Evolutionary conservation across 2,113 vertebrate species (phyloP).

Genomic region (Phrynosoma blainvillii): DNA sequence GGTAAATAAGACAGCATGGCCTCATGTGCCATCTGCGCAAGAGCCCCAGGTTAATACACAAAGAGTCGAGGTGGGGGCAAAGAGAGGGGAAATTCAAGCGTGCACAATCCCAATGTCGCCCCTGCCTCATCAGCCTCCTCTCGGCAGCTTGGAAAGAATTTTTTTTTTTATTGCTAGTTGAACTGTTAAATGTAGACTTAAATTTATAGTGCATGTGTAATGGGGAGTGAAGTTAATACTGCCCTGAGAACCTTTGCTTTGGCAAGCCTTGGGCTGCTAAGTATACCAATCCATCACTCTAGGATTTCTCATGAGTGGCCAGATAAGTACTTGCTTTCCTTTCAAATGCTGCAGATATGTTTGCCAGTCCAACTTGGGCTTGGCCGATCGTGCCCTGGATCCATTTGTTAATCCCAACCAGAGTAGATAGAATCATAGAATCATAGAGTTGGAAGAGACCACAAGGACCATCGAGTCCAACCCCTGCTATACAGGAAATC

Average conservation of each 20-base stretch:
- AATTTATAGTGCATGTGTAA: constrained; percentile 26
- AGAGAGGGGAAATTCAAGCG: background rate
- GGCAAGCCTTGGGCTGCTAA: background rate
- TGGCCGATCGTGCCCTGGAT: background rate
- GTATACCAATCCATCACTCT: constrained; percentile 8
- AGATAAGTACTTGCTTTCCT: background rate
- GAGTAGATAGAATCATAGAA: too few relatives aligned
- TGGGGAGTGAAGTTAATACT: constrained; percentile 19
- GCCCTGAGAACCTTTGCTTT: constrained; percentile 25
- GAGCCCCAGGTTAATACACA: background rate
- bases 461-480: too few relatives aligned
- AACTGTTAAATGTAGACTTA: constrained; percentile 20
- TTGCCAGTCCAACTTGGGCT: background rate
- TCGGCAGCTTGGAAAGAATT: background rate
- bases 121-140: background rate
- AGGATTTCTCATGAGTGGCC: background rate
- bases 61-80: background rate
- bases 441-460: too few relatives aligned
- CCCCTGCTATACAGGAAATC: too few relatives aligned
- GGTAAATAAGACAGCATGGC: constrained; percentile 27
- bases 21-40: background rate
- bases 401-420: background rate
- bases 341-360: background rate
- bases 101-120: background rate
- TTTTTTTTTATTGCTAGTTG: background rate